These are phyloP conservation scores for Crotophaga sulcirostris DNA, from an alignment of 2,113 vertebrate species.

Conservation along the genomic window DNA sequence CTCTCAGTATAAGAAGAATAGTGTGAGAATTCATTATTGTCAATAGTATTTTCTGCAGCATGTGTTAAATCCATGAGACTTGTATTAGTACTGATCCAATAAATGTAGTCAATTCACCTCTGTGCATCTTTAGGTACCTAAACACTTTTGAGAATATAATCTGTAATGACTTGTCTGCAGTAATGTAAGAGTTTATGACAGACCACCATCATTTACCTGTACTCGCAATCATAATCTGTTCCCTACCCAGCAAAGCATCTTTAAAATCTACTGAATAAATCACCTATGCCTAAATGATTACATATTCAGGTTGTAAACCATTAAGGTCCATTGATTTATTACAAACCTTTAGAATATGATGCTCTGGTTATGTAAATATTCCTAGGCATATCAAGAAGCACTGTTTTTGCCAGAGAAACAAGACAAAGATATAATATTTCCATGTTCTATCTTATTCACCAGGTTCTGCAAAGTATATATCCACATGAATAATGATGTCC, in stretches of 20 bases:
- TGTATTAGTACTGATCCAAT: neutral
- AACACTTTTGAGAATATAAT: neutral
- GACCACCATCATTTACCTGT: neutral
- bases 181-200: neutral
- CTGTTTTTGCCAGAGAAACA: neutral
- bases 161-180: neutral
- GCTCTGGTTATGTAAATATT: conserved; percentile 11
- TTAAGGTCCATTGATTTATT: conserved; percentile 23
- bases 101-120: neutral
- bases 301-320: neutral
- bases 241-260: neutral
- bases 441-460: neutral
- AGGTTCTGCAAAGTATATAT: neutral
- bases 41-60: neutral
- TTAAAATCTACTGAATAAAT: conserved; percentile 10
- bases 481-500: neutral
- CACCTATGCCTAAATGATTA: conserved; percentile 8
- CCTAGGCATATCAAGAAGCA: neutral
- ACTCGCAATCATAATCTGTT: neutral
- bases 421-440: neutral
- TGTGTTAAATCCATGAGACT: neutral
- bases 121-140: neutral
- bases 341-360: neutral
- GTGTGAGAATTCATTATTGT: neutral
- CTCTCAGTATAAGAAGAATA: no score